These are phyloP conservation scores for Rhegmatorhina hoffmannsi DNA, from an alignment of 2,113 vertebrate species.

Conservation along the genomic window DNA sequence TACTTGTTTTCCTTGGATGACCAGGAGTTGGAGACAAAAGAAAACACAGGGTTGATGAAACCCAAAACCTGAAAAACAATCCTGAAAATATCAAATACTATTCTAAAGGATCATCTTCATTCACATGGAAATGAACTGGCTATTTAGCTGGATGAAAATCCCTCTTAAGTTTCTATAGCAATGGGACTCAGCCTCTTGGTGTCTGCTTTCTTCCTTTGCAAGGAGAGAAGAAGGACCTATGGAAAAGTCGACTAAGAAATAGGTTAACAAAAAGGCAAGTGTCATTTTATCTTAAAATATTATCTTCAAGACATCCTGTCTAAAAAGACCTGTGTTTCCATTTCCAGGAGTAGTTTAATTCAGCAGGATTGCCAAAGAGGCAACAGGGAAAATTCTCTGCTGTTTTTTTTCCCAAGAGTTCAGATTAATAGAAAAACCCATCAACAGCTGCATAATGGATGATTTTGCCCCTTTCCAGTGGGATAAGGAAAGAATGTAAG, in stretches of 20 bases:
- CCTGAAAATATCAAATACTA: neutral
- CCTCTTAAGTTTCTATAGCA: neutral
- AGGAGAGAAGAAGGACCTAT: neutral
- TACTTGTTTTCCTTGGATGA: neutral
- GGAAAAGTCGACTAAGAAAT: neutral
- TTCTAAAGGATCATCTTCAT: neutral
- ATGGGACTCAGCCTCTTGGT: neutral
- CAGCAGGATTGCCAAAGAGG: neutral
- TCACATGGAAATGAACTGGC: neutral
- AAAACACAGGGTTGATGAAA: neutral
- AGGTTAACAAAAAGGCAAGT: neutral
- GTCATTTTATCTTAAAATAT: neutral
- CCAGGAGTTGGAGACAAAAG: neutral
- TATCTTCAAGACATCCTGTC: neutral
- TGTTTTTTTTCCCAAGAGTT: neutral
- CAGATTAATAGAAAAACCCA: neutral
- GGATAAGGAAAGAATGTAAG: neutral
- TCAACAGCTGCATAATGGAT: neutral
- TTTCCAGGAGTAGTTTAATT: neutral
- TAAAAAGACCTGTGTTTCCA: neutral
- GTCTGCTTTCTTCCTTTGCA: neutral
- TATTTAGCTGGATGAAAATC: neutral
- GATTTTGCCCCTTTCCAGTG: neutral
- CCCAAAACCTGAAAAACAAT: neutral
- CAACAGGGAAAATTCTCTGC: neutral